Conservation (phyloP, 2,113 vertebrate species). For the Hemichromis elongatus region DNA sequence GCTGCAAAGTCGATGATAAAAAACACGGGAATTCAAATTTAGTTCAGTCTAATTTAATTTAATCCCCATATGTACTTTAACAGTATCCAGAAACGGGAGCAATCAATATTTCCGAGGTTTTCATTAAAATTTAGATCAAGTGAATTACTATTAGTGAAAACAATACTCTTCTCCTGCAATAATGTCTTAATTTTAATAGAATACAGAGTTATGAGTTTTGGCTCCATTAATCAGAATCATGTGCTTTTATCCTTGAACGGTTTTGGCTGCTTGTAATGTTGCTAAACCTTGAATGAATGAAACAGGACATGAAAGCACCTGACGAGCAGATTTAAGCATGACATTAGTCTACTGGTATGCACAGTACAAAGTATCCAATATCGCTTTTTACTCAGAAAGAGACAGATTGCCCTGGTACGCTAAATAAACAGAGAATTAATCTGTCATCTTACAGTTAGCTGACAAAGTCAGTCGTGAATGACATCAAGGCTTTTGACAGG, state of each 20-base stretch:
- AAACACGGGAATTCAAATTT: not conserved
- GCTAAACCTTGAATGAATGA: slow-evolving; percentile 35
- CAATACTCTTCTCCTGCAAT: not conserved
- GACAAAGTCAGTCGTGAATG: slow-evolving; percentile 47
- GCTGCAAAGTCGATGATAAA: not conserved
- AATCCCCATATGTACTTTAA: not conserved
- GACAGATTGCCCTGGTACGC: slow-evolving; percentile 44
- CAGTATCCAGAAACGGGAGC: not conserved
- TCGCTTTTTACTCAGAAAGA: slow-evolving; percentile 28
- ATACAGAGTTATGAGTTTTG: not conserved
- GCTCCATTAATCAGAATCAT: not conserved
- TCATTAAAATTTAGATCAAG: not conserved
- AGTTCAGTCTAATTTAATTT: not conserved
- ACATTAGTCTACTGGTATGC: slow-evolving; percentile 48
- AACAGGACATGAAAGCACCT: slow-evolving; percentile 43
- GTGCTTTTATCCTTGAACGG: slow-evolving; percentile 19
- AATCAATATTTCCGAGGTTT: not conserved
- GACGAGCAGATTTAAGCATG: slow-evolving; percentile 50
- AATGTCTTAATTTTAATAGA: not conserved
- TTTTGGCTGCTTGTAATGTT: slow-evolving; percentile 37
- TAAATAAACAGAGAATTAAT: slow-evolving; percentile 63
- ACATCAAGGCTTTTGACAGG: slow-evolving; percentile 55
- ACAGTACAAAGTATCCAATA: slow-evolving; percentile 36
- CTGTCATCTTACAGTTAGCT: slow-evolving; percentile 42
- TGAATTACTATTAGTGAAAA: not conserved